Evolutionary conservation across 2,888 invertebrate genomes (phyloP).

Genomic region (Tuberolachnus salignus): DNA sequence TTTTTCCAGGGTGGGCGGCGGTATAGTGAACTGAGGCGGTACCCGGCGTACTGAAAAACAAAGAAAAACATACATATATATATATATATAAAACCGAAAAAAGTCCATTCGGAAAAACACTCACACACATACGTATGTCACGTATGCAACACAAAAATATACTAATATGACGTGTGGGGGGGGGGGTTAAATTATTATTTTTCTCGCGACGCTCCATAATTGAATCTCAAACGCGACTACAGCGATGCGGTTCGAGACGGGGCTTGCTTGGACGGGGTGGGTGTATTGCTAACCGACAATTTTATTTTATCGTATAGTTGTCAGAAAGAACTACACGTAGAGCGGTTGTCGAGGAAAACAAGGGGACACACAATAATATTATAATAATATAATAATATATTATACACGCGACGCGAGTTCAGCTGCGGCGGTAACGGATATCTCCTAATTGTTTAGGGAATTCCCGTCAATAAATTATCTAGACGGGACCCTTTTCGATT

Average conservation of each 20-base stretch:
- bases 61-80: no score
- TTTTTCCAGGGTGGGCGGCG: slow-evolving; percentile 82
- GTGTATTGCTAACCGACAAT: no score
- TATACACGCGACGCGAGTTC: slow-evolving; percentile 22
- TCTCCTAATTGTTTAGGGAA: slow-evolving; percentile 50
- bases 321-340: no score
- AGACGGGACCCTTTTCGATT: slow-evolving; percentile 43
- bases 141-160: no score
- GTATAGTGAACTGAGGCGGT: slow-evolving; percentile 92
- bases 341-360: slow-evolving; percentile 29
- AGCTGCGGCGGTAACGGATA: slow-evolving; percentile 23
- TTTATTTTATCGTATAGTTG: no score
- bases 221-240: no score
- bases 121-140: not conserved
- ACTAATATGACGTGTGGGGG: no score
- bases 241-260: no score
- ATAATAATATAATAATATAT: slow-evolving; percentile 20
- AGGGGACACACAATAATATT: not conserved
- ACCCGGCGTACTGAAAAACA: slow-evolving; percentile 82
- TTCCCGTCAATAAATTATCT: slow-evolving; percentile 46
- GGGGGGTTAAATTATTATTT: no score
- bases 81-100: no score
- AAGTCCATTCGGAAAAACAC: not conserved
- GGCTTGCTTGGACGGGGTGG: no score
- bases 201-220: no score